Conservation (phyloP, 2,113 vertebrate genomes). For the Apodemus sylvaticus region DNA sequence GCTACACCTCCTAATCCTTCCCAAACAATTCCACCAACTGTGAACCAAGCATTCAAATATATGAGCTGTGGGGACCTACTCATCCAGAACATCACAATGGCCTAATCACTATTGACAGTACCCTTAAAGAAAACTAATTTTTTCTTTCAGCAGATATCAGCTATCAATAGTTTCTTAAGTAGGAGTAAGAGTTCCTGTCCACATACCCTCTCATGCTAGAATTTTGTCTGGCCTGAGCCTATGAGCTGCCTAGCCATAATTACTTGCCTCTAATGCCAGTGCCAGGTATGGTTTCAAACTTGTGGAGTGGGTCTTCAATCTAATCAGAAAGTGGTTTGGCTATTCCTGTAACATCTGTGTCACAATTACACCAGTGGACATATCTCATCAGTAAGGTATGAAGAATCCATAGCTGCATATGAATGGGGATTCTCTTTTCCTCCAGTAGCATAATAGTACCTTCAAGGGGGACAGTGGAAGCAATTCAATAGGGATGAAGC, state of each 20-base stretch:
- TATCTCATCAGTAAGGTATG: neutral
- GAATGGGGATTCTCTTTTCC: neutral
- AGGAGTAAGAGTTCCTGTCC: neutral
- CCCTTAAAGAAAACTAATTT: neutral
- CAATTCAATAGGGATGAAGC: neutral
- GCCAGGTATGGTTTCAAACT: neutral
- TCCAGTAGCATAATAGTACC: neutral
- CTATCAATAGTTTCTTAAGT: neutral
- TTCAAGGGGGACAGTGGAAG: neutral
- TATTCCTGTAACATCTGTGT: neutral
- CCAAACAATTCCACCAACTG: neutral
- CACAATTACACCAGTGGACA: neutral
- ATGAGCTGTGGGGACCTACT: neutral
- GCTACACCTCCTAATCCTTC: neutral
- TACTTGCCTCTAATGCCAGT: neutral
- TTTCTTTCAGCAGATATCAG: neutral
- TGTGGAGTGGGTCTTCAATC: neutral
- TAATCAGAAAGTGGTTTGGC: neutral
- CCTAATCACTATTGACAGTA: neutral
- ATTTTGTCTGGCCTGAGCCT: neutral
- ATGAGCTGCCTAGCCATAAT: neutral
- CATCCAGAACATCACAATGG: neutral
- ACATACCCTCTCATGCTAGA: neutral
- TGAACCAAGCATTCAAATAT: neutral
- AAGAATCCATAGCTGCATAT: neutral